Conservation (phyloP, 1,140 invertebrate genomes). For the Plodia interpunctella region DNA sequence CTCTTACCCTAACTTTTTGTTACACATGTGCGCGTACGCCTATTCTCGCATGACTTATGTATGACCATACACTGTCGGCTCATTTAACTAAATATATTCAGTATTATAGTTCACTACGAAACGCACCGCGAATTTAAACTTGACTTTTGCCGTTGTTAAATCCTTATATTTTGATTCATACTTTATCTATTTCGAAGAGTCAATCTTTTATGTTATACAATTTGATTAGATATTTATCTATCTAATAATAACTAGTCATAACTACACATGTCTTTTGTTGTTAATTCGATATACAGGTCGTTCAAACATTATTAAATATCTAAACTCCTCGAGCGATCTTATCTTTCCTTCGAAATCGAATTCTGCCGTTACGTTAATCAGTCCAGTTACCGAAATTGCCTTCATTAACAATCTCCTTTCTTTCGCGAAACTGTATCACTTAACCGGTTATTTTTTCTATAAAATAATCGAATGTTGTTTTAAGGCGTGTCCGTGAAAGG, state of each 20-base stretch:
- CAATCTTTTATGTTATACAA: no score
- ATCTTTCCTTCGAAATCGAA: conserved; percentile 26
- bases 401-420: conserved; percentile 40
- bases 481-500: conserved; percentile 19
- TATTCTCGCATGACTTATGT: conserved; percentile 54
- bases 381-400: conserved; percentile 46
- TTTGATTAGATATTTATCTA: no score
- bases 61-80: conserved; percentile 38
- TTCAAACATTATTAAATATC: neutral
- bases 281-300: no score
- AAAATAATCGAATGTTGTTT: conserved; percentile 32
- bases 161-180: no score
- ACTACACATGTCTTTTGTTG: no score
- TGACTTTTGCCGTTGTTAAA: neutral
- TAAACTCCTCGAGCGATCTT: neutral
- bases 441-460: conserved; percentile 36
- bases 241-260: no score
- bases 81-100: conserved; percentile 51
- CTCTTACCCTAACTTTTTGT: no score
- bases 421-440: conserved; percentile 41
- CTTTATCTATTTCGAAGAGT: no score
- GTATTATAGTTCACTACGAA: conserved; percentile 25
- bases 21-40: conserved; percentile 43
- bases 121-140: conserved; percentile 38
- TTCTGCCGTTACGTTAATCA: conserved; percentile 31